Base-by-base conservation (phyloP, 2,888 invertebrate species). In the Perdita meconis region DNA sequence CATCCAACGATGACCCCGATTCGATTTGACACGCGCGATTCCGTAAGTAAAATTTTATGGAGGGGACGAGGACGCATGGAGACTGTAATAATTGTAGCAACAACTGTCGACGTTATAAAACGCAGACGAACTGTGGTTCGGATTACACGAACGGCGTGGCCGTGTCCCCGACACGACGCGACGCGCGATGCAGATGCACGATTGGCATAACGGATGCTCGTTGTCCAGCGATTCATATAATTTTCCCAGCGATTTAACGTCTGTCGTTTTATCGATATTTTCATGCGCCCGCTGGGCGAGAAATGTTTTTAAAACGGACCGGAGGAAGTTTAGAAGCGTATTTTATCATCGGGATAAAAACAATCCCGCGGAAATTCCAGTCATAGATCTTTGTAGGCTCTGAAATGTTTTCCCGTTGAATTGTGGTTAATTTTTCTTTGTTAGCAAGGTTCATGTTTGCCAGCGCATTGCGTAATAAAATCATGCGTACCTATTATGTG, bases 91-190 rank as follows among this genome's bases (percentile, higher is more conserved):
- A 77, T 77, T 68, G 73, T 73, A 68, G 73, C 57, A 60, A 68
- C 77, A 73, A 77, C 64, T 60, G 77, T 77, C 63, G 67, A 22
- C 53, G 68, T 68, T 73, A 64, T 68, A 73, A 77, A 77, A 68
- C 53, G 59, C 51, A 50, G 22, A 22, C 16, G 19, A 51, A 13
- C 16, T 53, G 56, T 50, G 55, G 34, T 26, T 22, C 36, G 60
- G 57, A 61, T 72, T 71, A 66, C 53, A 13, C 16, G 26, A 47
- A 42, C 34, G 44, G 13, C 22, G 26, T 24, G 19, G n/a, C n/a
- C n/a, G n/a, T n/a, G n/a, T n/a, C 6, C 53, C 50, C 12, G 60
- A 30, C n/a, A n/a, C 42, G 53, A 40, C 36, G 30, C 30, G 30
- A 30, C 30, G 30, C 30, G 30, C 30, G 22, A 22, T 19, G 51